These are phyloP conservation scores for Galagoides demidoff DNA, from an alignment of 2,797 vertebrate species.

Conservation along the genomic window DNA sequence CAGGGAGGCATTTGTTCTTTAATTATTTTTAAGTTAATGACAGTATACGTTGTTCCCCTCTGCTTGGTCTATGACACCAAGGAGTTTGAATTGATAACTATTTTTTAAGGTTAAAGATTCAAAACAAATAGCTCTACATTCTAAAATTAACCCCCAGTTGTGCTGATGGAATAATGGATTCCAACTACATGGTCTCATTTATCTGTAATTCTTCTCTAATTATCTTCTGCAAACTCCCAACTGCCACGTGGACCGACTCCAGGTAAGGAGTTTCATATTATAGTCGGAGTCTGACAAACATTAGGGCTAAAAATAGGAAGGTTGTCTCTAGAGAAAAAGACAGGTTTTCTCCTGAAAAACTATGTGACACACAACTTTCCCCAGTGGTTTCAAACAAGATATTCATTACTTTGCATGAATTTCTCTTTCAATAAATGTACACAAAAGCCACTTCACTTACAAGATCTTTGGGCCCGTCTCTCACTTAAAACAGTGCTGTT, in stretches of 20 bases:
- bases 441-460: not conserved
- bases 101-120: slow-evolving; percentile 21
- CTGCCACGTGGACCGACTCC: not conserved
- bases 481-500: not conserved
- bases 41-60: not conserved
- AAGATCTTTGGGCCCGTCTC: not conserved
- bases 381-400: not conserved
- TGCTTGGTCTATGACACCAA: not conserved
- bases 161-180: not conserved
- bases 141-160: not conserved
- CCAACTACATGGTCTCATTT: not conserved
- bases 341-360: not conserved
- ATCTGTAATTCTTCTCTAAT: not conserved
- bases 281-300: not conserved
- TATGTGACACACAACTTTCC: not conserved
- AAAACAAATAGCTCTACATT: not conserved
- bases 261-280: not conserved
- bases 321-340: not conserved
- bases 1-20: not conserved
- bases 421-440: not conserved
- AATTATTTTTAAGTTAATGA: not conserved
- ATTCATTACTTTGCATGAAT: not conserved
- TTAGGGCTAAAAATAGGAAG: not conserved
- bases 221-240: not conserved
- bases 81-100: not conserved